Evolutionary conservation across 2,888 invertebrate species (phyloP), one percentile per base, ranked within the genome.

Genomic region (Molanna angustata): DNA sequence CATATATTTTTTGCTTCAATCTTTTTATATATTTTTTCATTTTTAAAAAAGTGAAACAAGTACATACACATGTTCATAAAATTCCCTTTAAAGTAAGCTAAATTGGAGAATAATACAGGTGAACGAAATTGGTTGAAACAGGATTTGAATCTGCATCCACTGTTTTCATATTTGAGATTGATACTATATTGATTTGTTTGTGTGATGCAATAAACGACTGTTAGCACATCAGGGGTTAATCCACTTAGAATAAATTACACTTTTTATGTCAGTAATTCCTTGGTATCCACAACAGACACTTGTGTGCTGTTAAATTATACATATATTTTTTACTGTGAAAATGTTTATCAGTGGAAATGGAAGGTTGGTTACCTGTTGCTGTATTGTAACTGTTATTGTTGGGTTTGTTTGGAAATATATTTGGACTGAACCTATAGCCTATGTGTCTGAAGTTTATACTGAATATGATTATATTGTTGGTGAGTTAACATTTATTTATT

Each of bases 351-450:
- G 43, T 35, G 42, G 37, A 32, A 50, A 50, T 41, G 18, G 6
- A 19, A 41, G 21, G 41, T 41, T 41, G 6, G 18, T 43, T 17
- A 19, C 13, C 22, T 44, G 1, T 42, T 43, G 13, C 11, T 50
- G 43, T 50, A 7, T 50, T 43, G 33, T 14, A 11, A 22, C 35
- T 13, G 16, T 35, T 4, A 17, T 17, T 17, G 6, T 42, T 4
- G 35, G 37, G 2, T 13, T 21, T 13, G 20, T 73, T 13, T 73
- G 71, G 58, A 69, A 68, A 65, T 66, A 66, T 19, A 17, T 49
- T 19, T 47, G 33, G 21, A 33, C 42, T 16, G 21, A 22, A 11
- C 45, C 47, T 3, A 19, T 16, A 19, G 49, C 45, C 32, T 45
- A 52, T 2, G 48, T 56, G 11, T 33, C 51, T 21, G 47, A 37